Evolutionary conservation across 2,888 invertebrate genomes (phyloP).

Genomic region (Halictus quadricinctus): DNA sequence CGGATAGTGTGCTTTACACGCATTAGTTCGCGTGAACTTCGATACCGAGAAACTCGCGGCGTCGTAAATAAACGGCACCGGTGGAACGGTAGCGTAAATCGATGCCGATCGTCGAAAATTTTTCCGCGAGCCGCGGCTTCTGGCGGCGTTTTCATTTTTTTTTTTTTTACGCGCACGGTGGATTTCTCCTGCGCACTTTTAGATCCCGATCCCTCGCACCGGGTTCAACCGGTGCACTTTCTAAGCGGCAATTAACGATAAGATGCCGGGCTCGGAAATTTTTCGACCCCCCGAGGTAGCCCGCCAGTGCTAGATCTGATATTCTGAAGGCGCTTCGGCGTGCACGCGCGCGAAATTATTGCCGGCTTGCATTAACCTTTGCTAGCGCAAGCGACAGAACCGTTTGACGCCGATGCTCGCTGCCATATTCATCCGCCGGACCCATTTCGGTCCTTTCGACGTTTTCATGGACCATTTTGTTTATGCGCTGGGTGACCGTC

Average conservation of each 20-base stretch:
- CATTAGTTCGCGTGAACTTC: slow-evolving; percentile 6
- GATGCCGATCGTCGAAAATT: slow-evolving; percentile 27
- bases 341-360: slow-evolving; percentile 33
- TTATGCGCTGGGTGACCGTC: not conserved
- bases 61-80: slow-evolving; percentile 20
- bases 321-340: slow-evolving; percentile 1
- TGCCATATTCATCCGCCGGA: not conserved
- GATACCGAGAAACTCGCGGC: not conserved
- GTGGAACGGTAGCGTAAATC: slow-evolving; percentile 45
- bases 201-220: slow-evolving; percentile 11
- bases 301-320: slow-evolving; percentile 21
- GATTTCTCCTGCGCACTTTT: slow-evolving; percentile 50
- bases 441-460: not conserved
- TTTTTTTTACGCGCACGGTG: not conserved
- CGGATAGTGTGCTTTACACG: not conserved
- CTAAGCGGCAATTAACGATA: slow-evolving; percentile 58
- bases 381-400: slow-evolving; percentile 25
- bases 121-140: slow-evolving; percentile 1
- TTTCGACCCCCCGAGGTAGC: slow-evolving; percentile 33
- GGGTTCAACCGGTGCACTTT: slow-evolving; percentile 39
- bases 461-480: not conserved
- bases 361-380: slow-evolving; percentile 47
- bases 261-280: slow-evolving; percentile 29
- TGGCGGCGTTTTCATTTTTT: not conserved
- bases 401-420: not conserved